Evolutionary conservation across 2,888 invertebrate genomes (phyloP), one percentile per base, ranked within the genome.

Genomic region (Drosophila prostipennis): DNA sequence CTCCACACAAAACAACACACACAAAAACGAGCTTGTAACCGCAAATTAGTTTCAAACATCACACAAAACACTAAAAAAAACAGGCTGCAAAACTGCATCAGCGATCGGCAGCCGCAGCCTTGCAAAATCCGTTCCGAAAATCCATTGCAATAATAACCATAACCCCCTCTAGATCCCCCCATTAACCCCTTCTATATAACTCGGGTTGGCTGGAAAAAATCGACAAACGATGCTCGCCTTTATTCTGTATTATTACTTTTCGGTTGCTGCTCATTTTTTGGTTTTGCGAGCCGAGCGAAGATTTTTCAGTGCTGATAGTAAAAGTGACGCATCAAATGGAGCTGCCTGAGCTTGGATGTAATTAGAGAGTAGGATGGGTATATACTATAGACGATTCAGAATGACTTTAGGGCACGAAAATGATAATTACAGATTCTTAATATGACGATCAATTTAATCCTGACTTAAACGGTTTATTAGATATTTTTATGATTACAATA

Each of bases 281-380:
- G 29, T 53, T 59, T 45, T 48, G 37, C n/a, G 23, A 39, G 4
- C 26, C 13, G 23, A 19, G 19, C 71, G 26, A 37, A 67, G 83
- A 75, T 73, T 70, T 73, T 77, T 77, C 69, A 84, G 74, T 63
- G 75, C 63, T 84, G 82, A 85, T 82, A 79, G 82, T 70, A 74
- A 81, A 77, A 87, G 73, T 85, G 82, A 87, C 87, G 87, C 82
- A 82, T 82, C 87, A 76, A 81, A 79, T 79, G 86, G 73, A 73
- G 67, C 77, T 46, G 63, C 39, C 45, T 39, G 39, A 10, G 19
- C 16, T 19, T 3, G 26, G 14, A 16, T 39, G 37, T 54, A 54
- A 16, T n/a, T 57, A 6, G 29, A 19, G 39, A 26, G 57, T 32
- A 40, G 19, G 11, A 8, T 5, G 43, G 19, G 60, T 16, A 32